Percentiles rank a stretch among this genome's conserved stretches.
These are phyloP conservation scores for Hylaeus anthracinus DNA, from an alignment of 1,140 invertebrate species.

Conservation along the genomic window DNA sequence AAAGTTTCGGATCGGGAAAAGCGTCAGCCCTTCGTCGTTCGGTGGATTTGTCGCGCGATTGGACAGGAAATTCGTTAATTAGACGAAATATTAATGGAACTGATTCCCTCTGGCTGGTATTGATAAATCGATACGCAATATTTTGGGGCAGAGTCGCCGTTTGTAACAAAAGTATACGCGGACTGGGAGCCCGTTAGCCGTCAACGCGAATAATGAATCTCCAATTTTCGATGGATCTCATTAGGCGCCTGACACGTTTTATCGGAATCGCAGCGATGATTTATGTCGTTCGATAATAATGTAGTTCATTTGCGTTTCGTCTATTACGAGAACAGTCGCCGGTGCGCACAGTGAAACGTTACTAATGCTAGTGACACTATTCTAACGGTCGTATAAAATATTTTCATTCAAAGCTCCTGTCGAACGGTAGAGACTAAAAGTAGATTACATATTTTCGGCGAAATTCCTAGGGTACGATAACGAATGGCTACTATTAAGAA, in stretches of 20 bases:
- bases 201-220: constrained; percentile 48
- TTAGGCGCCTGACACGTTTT: constrained; percentile 55
- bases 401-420: no score
- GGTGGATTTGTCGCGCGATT: constrained; percentile 30
- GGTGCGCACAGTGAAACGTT: constrained; percentile 27
- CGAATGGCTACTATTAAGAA: no score
- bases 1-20: no score
- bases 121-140: constrained; percentile 27
- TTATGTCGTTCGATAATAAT: constrained; percentile 56
- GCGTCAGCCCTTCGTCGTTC: background rate
- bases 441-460: no score
- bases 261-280: constrained; percentile 50
- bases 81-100: constrained; percentile 43
- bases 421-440: no score
- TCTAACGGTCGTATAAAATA: no score
- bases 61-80: constrained; percentile 27
- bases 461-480: no score
- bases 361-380: background rate
- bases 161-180: constrained; percentile 19
- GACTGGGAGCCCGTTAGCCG: background rate
- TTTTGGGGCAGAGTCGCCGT: constrained; percentile 3
- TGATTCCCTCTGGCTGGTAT: constrained; percentile 15
- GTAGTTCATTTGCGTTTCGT: constrained; percentile 46
- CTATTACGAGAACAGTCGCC: constrained; percentile 41
- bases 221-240: constrained; percentile 59